phyloP scores from a whole-genome alignment of 2,113 vertebrate genomes.

The Psittacara wagleri region DNA sequence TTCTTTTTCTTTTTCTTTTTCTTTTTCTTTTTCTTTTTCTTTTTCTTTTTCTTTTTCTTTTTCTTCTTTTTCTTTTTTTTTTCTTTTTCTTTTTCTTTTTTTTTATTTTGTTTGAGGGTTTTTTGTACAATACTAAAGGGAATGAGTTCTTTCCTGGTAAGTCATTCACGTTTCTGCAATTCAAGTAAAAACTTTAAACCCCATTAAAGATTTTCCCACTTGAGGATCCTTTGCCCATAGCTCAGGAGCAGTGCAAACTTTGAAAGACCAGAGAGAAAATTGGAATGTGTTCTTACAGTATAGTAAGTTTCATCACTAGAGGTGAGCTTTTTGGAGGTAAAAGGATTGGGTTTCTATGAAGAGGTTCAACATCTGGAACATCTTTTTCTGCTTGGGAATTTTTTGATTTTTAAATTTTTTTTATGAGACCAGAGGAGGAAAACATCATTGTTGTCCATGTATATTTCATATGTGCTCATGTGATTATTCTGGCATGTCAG shows the following conservation, averaged over 20 bases:
- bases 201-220: background rate
- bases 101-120: background rate
- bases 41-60: too few relatives aligned
- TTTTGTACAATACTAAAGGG: background rate
- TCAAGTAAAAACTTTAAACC: background rate
- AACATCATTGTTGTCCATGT: rapidly evolving
- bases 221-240: background rate
- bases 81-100: background rate
- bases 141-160: background rate
- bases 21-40: too few relatives aligned
- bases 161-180: background rate
- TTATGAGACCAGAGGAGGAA: background rate
- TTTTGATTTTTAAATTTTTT: background rate
- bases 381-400: rapidly evolving
- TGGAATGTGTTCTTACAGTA: background rate
- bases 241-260: background rate
- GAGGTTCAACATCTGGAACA: background rate
- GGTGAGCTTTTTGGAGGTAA: background rate
- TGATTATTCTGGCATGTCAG: background rate
- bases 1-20: too few relatives aligned
- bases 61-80: too few relatives aligned
- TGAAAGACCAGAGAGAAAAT: background rate
- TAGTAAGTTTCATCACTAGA: background rate
- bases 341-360: background rate
- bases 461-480: background rate